phyloP scores from a whole-genome alignment of 2,113 vertebrate species.

The Petroica traversi region DNA sequence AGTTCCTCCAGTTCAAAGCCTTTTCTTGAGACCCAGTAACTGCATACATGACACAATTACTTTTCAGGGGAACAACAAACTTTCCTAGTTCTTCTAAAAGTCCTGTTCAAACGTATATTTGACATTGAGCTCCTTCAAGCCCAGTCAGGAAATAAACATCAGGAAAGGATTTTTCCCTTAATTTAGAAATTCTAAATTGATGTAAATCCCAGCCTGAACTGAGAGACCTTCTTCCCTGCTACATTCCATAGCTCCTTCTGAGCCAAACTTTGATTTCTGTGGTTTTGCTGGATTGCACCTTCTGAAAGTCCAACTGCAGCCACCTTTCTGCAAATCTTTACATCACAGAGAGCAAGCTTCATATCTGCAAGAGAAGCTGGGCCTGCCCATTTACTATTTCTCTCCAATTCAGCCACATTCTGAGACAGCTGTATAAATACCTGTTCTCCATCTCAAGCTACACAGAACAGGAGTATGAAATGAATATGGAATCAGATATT shows the following conservation, averaged over 20 bases:
- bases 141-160: background rate
- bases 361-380: background rate
- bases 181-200: background rate
- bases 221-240: background rate
- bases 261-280: background rate
- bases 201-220: background rate
- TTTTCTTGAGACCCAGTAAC: background rate
- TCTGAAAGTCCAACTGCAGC: background rate
- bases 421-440: background rate
- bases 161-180: background rate
- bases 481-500: background rate
- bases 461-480: background rate
- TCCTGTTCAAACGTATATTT: background rate
- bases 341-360: background rate
- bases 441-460: background rate
- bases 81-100: background rate
- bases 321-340: background rate
- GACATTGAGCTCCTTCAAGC: background rate
- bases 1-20: background rate
- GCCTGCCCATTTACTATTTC: background rate
- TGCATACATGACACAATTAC: background rate
- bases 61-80: background rate
- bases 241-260: background rate
- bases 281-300: background rate
- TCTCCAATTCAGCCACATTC: background rate